phyloP scores from a whole-genome alignment of 2,113 vertebrate species.

The Cavia porcellus region DNA sequence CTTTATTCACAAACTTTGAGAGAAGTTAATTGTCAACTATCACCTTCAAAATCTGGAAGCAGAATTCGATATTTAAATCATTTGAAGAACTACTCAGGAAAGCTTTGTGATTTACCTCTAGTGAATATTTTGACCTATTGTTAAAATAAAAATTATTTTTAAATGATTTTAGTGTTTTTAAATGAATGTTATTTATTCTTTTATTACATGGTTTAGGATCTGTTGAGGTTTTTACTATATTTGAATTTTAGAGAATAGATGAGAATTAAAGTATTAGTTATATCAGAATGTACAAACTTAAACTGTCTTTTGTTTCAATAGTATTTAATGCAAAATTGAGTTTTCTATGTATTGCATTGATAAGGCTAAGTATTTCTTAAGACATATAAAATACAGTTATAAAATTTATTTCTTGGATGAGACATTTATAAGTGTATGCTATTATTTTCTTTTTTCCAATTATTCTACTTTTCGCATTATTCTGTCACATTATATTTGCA shows the following conservation, averaged over 20 bases:
- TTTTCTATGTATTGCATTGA: background rate
- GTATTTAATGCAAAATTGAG: background rate
- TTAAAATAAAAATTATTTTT: slow-evolving; percentile 13
- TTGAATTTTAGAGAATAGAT: background rate
- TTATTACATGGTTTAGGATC: background rate
- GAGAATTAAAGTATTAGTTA: background rate
- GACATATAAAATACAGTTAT: background rate
- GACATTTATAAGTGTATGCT: background rate
- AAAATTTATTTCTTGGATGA: background rate
- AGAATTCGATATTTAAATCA: background rate
- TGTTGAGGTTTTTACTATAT: background rate
- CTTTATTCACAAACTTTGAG: slow-evolving; percentile 29
- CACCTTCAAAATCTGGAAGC: background rate
- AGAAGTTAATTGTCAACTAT: slow-evolving; percentile 38
- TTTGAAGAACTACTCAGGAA: background rate
- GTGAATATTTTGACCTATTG: background rate
- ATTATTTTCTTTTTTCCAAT: background rate
- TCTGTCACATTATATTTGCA: background rate
- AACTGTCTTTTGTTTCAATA: background rate
- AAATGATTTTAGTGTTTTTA: background rate
- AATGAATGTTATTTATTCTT: background rate
- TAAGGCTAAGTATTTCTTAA: background rate
- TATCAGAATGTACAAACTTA: background rate
- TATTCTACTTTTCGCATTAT: background rate
- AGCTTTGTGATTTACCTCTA: background rate